Evolutionary conservation across 2,113 vertebrate genomes (phyloP).

Genomic region (Syrrhaptes paradoxus): DNA sequence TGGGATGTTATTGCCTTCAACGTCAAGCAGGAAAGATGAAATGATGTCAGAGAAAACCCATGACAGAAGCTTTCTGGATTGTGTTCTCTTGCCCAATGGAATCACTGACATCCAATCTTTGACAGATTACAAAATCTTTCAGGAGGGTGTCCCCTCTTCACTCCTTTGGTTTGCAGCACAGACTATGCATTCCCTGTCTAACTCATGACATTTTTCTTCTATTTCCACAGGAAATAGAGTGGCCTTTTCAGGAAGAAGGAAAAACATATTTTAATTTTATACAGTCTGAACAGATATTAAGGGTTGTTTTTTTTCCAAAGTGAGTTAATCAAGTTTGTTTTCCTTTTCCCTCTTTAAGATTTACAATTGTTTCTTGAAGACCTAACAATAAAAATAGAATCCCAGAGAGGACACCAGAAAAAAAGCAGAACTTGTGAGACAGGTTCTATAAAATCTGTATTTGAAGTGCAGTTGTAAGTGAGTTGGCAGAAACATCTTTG

Average conservation of each 20-base stretch:
- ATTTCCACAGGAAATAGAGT: neutral
- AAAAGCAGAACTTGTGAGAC: neutral
- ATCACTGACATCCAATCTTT: neutral
- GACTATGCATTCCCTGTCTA: neutral
- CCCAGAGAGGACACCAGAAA: neutral
- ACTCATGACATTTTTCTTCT: neutral
- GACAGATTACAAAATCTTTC: neutral
- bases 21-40: neutral
- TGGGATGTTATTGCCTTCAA: neutral
- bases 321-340: neutral
- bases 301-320: neutral
- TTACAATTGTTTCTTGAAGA: neutral
- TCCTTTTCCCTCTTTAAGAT: neutral
- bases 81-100: neutral
- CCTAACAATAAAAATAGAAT: neutral
- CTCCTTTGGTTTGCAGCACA: neutral
- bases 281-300: neutral
- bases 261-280: neutral
- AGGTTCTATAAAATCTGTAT: neutral
- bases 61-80: neutral
- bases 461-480: neutral
- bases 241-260: neutral
- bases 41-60: neutral
- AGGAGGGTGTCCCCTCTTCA: too few relatives aligned
- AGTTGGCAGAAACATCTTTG: neutral